A percentile compares a stretch with the other conserved stretches of the same genome.
phyloP scores from a whole-genome alignment of 2,888 invertebrate species.

The Eristalis intricaria region DNA sequence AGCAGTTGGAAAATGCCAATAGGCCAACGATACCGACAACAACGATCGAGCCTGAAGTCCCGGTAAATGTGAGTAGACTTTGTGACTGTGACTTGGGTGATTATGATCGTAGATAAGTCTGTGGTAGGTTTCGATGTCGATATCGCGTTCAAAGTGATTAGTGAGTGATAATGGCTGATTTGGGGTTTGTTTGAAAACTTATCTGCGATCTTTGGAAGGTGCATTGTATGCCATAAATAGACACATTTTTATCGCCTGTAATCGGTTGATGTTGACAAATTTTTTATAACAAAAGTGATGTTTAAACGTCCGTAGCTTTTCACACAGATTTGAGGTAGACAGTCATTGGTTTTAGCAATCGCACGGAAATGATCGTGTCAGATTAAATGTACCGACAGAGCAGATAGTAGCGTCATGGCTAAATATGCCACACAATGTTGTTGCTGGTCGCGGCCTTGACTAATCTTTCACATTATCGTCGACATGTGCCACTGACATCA shows the following conservation, averaged over 20 bases:
- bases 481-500: too few relatives aligned
- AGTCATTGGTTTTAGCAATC: too few relatives aligned
- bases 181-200: not conserved
- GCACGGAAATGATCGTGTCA: too few relatives aligned
- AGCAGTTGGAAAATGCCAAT: constrained; percentile 54
- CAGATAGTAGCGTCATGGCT: too few relatives aligned
- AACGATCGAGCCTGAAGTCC: not conserved
- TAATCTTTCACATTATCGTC: too few relatives aligned
- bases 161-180: not conserved
- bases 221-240: not conserved
- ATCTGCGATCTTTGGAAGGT: not conserved
- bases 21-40: constrained; percentile 39
- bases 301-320: too few relatives aligned
- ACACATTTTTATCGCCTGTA: too few relatives aligned
- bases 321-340: too few relatives aligned
- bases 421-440: too few relatives aligned
- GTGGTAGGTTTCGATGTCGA: not conserved
- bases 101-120: not conserved
- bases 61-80: constrained; percentile 16
- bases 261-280: not conserved
- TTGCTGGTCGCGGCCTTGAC: too few relatives aligned
- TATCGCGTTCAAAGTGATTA: not conserved
- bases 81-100: not conserved
- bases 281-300: not conserved
- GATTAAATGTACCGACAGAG: too few relatives aligned